These are phyloP conservation scores for Calameuta pallipes DNA, from an alignment of 2,888 invertebrate species.

Conservation along the genomic window DNA sequence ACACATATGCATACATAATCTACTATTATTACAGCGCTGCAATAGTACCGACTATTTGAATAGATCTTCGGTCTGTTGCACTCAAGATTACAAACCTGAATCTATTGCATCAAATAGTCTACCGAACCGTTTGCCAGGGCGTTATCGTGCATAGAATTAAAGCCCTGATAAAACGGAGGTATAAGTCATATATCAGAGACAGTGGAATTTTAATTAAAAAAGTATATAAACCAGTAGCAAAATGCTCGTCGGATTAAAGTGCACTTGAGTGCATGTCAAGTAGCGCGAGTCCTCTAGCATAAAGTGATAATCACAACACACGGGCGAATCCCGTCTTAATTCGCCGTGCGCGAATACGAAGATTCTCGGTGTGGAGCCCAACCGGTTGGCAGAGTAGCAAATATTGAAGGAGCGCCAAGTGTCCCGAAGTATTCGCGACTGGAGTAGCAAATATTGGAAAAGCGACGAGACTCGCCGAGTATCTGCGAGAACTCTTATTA, in stretches of 20 bases:
- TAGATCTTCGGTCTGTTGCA: neutral
- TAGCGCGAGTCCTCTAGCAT: neutral
- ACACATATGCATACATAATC: neutral
- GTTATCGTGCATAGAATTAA: neutral
- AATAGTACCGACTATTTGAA: neutral
- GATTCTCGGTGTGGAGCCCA: neutral
- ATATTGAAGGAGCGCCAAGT: constrained; percentile 22
- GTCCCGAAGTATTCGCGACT: constrained; percentile 19
- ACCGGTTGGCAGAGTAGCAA: constrained; percentile 13
- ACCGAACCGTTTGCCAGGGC: neutral
- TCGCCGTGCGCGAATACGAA: neutral
- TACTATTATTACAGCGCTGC: neutral
- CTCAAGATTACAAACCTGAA: neutral
- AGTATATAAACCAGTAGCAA: neutral
- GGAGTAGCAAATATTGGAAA: constrained; percentile 34
- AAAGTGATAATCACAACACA: neutral
- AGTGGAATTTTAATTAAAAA: neutral
- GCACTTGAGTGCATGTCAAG: neutral
- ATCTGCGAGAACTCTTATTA: constrained; percentile 29
- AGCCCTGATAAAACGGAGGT: neutral
- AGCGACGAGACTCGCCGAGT: constrained; percentile 26
- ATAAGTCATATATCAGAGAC: neutral
- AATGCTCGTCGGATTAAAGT: neutral
- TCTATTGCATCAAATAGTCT: neutral
- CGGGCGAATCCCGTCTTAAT: neutral